Evolutionary conservation across 2,113 vertebrate species (phyloP).

Genomic region (Ptilorrhoa leucosticta): DNA sequence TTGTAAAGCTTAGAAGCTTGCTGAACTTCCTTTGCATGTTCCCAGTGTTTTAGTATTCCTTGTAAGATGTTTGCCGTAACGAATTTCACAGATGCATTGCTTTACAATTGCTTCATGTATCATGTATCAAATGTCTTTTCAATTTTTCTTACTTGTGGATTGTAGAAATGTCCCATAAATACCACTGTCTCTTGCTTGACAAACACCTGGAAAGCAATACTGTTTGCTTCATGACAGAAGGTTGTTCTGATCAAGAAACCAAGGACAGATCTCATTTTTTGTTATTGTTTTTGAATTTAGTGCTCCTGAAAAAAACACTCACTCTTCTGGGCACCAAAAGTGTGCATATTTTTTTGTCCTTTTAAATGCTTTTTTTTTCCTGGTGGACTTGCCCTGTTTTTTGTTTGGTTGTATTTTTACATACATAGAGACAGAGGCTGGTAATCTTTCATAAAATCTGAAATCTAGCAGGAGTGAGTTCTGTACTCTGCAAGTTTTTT

Average conservation of each 20-base stretch:
- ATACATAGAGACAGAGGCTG: not conserved
- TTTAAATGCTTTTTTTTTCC: not conserved
- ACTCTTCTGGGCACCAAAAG: not conserved
- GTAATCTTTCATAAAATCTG: not conserved
- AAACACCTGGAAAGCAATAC: not conserved
- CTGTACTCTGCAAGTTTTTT: not conserved
- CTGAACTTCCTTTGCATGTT: not conserved
- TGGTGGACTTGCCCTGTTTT: not conserved
- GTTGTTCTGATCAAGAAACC: not conserved
- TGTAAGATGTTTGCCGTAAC: not conserved
- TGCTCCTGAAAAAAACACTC: not conserved
- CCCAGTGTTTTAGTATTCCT: not conserved
- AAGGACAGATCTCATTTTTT: not conserved
- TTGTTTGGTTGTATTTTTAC: not conserved
- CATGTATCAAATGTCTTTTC: constrained; percentile 24
- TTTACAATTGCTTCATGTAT: not conserved
- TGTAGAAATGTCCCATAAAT: not conserved
- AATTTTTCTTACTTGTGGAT: not conserved
- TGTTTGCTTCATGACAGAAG: not conserved
- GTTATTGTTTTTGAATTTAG: not conserved
- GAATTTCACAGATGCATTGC: constrained; percentile 29
- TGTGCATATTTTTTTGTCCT: not conserved
- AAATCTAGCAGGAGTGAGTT: not conserved
- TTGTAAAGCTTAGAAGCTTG: not conserved
- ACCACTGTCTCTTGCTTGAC: not conserved